phyloP scores from a whole-genome alignment of 2,888 invertebrate species.

The Diachrysia chrysitis region DNA sequence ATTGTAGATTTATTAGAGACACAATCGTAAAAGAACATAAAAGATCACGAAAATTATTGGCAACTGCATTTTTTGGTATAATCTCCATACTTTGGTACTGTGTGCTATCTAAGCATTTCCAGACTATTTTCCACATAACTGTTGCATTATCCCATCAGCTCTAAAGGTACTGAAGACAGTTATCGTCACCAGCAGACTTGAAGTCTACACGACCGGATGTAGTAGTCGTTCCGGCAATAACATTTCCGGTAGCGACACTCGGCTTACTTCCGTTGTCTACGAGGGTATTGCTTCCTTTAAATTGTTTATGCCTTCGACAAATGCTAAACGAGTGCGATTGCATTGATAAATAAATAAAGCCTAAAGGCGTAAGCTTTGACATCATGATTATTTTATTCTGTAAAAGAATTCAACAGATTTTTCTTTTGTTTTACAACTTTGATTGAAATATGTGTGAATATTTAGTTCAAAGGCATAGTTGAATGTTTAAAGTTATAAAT shows the following conservation, averaged over 20 bases:
- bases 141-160: slow-evolving; percentile 44
- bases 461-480: too few relatives aligned
- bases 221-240: slow-evolving; percentile 88
- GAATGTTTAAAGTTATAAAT: too few relatives aligned
- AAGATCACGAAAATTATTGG: too few relatives aligned
- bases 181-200: slow-evolving; percentile 75
- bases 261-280: slow-evolving; percentile 83
- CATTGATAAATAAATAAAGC: slow-evolving; percentile 31
- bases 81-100: too few relatives aligned
- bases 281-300: slow-evolving; percentile 82
- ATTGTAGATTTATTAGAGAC: too few relatives aligned
- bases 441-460: too few relatives aligned
- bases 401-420: neutral
- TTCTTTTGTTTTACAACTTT: too few relatives aligned
- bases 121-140: slow-evolving; percentile 28
- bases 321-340: slow-evolving; percentile 66
- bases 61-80: too few relatives aligned
- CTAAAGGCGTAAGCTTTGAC: neutral
- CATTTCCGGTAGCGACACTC: slow-evolving; percentile 88
- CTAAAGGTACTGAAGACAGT: slow-evolving; percentile 71
- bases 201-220: slow-evolving; percentile 85
- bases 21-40: too few relatives aligned
- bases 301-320: slow-evolving; percentile 86
- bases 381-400: neutral
- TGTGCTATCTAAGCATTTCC: neutral